Base-by-base conservation (phyloP, 2,113 vertebrate genomes). In the Tragulus kanchil region DNA sequence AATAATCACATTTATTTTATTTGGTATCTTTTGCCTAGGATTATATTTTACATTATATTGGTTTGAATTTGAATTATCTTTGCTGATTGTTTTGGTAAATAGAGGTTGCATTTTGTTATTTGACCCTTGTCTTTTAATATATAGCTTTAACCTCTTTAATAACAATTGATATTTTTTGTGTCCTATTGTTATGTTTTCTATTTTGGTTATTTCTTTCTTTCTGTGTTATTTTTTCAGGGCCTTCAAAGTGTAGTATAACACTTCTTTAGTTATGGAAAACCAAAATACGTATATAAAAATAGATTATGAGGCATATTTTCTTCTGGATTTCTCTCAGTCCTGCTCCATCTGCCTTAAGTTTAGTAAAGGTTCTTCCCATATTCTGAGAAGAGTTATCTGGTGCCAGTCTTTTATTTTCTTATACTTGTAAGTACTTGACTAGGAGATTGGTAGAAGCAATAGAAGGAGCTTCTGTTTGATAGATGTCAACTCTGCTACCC, bases 341-440 rank as follows among this genome's bases (percentile, higher is more conserved):
- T 86, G 6, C 14, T 89, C 23, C 15, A n/a, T 94, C n/a, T 61
- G 31, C 19, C 50, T 69, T 91, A 65, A 90, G 15, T 93, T 79
- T 86, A 78, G 31, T 78, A n/a, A 28, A 48, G 71, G 61, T 73
- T 95, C n/a, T 11, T 92, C 23, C n/a, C 50, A 75, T 50, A 75
- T 92, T 95, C 28, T 95, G 50, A 85, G 89, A 83, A 26, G n/a
- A 26, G 15, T 79, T 87, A 21, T 87, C 64, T 96, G 12, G 79
- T 81, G 17, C 89, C n/a, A 86, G 8, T 82, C n/a, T 85, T 82
- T 79, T n/a, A 75, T 81, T 85, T 93, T 6, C 3, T 14, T 69
- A 21, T 93, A 58, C 28, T 90, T 85, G 16, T 93, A 95, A 81
- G 73, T 75, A 85, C 71, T 95, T 93, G 90, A 95, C 31, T 69